Evolutionary conservation across 1,140 invertebrate genomes (phyloP).

Genomic region (Meteorus sp.): DNA sequence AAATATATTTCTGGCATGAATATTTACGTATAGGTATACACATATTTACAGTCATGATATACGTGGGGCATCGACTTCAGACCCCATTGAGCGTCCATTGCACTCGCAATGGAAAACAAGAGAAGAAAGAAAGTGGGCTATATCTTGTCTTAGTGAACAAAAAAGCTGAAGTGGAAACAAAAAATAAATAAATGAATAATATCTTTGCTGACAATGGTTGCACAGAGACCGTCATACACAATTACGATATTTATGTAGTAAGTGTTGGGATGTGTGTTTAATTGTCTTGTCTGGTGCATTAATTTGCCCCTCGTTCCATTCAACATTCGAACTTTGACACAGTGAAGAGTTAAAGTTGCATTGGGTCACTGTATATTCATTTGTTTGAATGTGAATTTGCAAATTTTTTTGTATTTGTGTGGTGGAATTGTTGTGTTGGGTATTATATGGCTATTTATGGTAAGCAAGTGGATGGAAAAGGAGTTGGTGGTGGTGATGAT

Average conservation of each 20-base stretch:
- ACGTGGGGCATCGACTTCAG: constrained; percentile 5
- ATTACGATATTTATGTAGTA: background rate
- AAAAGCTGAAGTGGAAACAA: too few species aligned
- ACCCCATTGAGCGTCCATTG: background rate
- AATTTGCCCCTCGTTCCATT: too few species aligned
- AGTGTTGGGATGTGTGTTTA: too few species aligned
- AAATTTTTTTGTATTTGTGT: too few species aligned
- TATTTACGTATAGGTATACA: too few species aligned
- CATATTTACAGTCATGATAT: too few species aligned
- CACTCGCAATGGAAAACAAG: background rate
- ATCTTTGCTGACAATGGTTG: background rate
- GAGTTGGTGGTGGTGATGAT: too few species aligned
- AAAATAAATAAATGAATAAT: too few species aligned
- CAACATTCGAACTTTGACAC: background rate
- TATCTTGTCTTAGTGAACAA: too few species aligned
- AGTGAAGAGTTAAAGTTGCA: background rate
- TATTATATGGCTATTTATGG: too few species aligned
- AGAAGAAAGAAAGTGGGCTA: background rate
- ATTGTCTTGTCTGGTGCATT: background rate
- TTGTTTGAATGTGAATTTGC: background rate
- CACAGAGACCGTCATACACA: background rate
- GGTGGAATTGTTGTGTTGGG: too few species aligned
- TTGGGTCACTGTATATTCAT: background rate
- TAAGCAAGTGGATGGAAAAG: too few species aligned
- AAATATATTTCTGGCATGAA: background rate